Conservation (phyloP, 2,888 invertebrate species). For the Hyposoter didymator region DNA sequence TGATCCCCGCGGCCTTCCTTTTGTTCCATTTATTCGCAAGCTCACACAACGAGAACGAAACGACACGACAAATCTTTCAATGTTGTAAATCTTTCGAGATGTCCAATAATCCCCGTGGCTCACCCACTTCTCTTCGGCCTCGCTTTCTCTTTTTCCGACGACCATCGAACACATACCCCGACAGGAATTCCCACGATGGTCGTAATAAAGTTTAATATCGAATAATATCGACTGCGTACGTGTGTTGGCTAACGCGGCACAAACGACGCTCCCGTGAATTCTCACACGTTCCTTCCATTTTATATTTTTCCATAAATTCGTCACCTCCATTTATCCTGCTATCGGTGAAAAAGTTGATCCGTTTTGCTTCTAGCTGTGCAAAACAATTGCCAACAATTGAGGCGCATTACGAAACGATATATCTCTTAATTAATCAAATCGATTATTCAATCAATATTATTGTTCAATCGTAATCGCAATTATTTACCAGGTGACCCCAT, state of each 20-base stretch:
- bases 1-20: neutral
- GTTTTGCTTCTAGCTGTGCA: neutral
- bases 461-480: neutral
- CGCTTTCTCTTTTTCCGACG: neutral
- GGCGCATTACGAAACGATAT: neutral
- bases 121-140: constrained; percentile 3
- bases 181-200: constrained; percentile 18
- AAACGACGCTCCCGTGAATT: neutral
- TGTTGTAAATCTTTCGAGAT: constrained; percentile 55
- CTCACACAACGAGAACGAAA: neutral
- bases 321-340: constrained; percentile 11
- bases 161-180: constrained; percentile 12
- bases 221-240: constrained; percentile 57
- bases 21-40: constrained; percentile 40
- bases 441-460: neutral
- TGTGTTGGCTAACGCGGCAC: constrained; percentile 19
- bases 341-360: neutral
- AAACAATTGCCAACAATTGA: neutral
- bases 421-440: neutral
- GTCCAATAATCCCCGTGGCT: constrained; percentile 56
- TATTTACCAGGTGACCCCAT: constrained; percentile 7
- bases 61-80: constrained; percentile 18
- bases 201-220: constrained; percentile 60
- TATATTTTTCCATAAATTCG: neutral
- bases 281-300: constrained; percentile 24